Base-by-base conservation (phyloP, 2,113 vertebrate genomes). In the Triplophysa dalaica region DNA sequence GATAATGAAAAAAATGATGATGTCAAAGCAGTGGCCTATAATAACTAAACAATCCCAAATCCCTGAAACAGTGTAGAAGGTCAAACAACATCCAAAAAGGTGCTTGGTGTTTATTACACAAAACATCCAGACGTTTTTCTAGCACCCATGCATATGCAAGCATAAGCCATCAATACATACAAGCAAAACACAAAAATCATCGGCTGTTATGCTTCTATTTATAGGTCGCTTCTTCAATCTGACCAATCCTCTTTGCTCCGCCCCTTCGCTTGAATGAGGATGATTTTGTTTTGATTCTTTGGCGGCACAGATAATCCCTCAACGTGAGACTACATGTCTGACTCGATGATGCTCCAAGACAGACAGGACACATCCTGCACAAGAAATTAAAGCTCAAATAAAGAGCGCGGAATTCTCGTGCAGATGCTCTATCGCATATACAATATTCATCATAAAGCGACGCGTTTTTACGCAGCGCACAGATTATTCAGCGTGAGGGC, bases 371-470 rank as follows among this genome's bases (percentile, higher is more conserved):
- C 41, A 82, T 81, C 72, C 29, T 81, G 64, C 70, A 63, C 61
- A 62, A 74, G 68, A 86, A 85, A 85, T 81, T 67, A 81, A 83
- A 64, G 33, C 81, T 84, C 60, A 74, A 63, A 38, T 8, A 64
- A 80, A 64, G 62, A 58, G 58, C 66, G 29, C 33, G 33, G 38
- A 56, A 33, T 67, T 70, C 24, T 43, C 63, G 74, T 58, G 56
- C 63, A 60, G 68, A 75, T 69, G 58, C 66, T 78, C 60, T 64
- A 48, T 77, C 69, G 77, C 63, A 78, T 83, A 72, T 83, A 72
- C 85, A 87, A 87, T 86, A 87, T 87, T 82, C 80, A 81, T 70
- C 60, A 79, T 29, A 62, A 16, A 82, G 78, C 48, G 24, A 76
- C 66, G 52, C 81, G 61, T 75, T 84, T 83, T 78, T 65, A 82